These are phyloP conservation scores for Scolanthus callimorphus DNA, from an alignment of 92 coral and sea anemone genomes.

Conservation along the genomic window DNA sequence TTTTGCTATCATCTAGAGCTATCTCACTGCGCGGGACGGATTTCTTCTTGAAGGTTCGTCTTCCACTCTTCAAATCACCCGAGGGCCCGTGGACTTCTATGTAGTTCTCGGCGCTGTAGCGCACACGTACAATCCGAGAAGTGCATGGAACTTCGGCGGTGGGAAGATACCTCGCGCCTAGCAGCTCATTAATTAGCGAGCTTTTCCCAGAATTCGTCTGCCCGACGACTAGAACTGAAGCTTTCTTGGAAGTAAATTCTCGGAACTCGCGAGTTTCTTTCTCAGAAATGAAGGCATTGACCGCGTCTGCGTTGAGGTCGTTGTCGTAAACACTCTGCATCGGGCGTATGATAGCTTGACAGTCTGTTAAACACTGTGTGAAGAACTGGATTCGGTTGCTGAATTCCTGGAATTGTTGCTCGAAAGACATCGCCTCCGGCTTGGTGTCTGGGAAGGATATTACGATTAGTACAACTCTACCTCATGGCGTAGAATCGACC, in stretches of 20 bases:
- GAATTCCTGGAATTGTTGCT: constrained; percentile 45
- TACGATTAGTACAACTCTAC: no score
- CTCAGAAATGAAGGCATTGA: constrained; percentile 22
- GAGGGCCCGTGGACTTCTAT: constrained; percentile 16
- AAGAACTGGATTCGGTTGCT: constrained; percentile 43
- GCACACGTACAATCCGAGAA: constrained; percentile 57
- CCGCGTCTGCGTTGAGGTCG: constrained; percentile 25
- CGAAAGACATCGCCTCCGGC: constrained; percentile 37
- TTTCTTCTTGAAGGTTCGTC: constrained; percentile 30
- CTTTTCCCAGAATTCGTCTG: constrained; percentile 76
- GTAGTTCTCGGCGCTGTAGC: constrained; percentile 45
- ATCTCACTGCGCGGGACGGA: constrained; percentile 44
- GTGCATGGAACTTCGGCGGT: constrained; percentile 69
- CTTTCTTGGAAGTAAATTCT: constrained; percentile 34
- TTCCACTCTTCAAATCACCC: constrained; percentile 5
- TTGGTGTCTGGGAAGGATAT: no score
- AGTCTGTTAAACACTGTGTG: constrained; percentile 26
- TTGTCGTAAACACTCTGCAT: constrained; percentile 23
- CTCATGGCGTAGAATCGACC: no score
- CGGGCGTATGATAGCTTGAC: constrained; percentile 21
- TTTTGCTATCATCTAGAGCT: constrained; percentile 49
- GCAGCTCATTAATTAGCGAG: constrained; percentile 60
- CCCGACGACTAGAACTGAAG: constrained; percentile 57
- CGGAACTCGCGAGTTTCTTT: constrained; percentile 33
- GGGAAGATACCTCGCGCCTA: constrained; percentile 57